Conservation (phyloP, 2,113 vertebrate species). For the Notothenia rossii region DNA sequence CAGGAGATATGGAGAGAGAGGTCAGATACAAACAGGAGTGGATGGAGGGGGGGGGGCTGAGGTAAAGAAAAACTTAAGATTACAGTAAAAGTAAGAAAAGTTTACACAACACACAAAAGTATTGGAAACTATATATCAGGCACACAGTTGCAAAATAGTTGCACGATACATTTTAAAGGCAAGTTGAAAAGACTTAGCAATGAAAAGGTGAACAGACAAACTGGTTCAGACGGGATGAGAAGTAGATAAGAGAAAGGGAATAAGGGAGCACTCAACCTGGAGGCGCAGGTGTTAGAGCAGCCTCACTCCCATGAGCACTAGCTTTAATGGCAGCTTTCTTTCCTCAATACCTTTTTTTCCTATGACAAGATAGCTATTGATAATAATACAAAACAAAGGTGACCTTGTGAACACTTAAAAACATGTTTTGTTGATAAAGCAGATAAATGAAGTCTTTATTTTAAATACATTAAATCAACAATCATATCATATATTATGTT, state of each 20-base stretch:
- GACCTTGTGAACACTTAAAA: not conserved
- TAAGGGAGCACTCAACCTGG: not conserved
- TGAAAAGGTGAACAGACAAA: not conserved
- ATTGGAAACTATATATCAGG: not conserved
- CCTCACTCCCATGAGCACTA: not conserved
- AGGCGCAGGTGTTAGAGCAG: not conserved
- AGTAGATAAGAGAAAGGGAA: not conserved
- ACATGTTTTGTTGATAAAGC: not conserved
- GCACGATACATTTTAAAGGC: not conserved
- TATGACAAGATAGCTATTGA: not conserved
- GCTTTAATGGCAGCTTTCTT: not conserved
- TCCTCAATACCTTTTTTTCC: not conserved
- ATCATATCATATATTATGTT: not conserved
- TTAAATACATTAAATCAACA: too few relatives aligned
- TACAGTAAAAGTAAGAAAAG: not conserved
- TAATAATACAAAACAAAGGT: not conserved
- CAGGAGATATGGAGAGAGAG: not conserved
- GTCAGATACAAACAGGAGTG: not conserved
- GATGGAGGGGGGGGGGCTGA: not conserved
- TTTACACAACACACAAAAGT: not conserved
- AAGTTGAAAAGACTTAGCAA: not conserved
- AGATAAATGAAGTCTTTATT: too few relatives aligned
- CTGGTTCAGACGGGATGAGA: not conserved
- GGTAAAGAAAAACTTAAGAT: slow-evolving; percentile 2
- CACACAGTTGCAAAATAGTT: not conserved